A percentile compares a stretch with the other conserved stretches of the same genome.
phyloP scores from a whole-genome alignment of 2,797 vertebrate species.

The Rhinoraja longicauda region DNA sequence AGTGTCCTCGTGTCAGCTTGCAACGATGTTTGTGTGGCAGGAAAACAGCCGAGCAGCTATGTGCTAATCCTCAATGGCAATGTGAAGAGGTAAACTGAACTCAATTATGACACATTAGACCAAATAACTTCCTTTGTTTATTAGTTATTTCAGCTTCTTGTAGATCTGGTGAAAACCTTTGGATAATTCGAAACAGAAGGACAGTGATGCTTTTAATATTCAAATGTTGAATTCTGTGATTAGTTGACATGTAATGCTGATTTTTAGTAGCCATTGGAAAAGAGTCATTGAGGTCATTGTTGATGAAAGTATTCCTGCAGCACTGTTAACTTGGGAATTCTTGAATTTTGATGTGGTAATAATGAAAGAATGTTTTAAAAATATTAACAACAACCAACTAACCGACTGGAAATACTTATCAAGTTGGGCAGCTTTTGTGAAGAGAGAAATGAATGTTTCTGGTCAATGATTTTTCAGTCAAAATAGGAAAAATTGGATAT shows the following conservation, averaged over 20 bases:
- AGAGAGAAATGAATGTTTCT: no score
- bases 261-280: background rate
- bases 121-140: background rate
- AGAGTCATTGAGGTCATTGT: no score
- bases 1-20: slow-evolving; percentile 79
- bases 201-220: background rate
- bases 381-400: no score
- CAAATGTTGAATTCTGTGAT: background rate
- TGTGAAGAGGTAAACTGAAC: slow-evolving; percentile 66
- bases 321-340: no score
- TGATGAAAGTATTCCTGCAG: no score
- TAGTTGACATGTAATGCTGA: background rate
- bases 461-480: no score
- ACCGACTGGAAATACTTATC: no score
- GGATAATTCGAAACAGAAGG: background rate
- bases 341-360: no score
- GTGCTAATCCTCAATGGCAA: slow-evolving; percentile 78
- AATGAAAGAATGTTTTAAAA: no score
- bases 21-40: slow-evolving; percentile 80
- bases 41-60: slow-evolving; percentile 67
- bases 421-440: no score
- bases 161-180: background rate
- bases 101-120: background rate
- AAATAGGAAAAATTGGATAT: no score
- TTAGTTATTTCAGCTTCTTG: background rate